These are phyloP conservation scores for Phoenicopterus ruber DNA, from an alignment of 2,113 vertebrate genomes.

Conservation along the genomic window DNA sequence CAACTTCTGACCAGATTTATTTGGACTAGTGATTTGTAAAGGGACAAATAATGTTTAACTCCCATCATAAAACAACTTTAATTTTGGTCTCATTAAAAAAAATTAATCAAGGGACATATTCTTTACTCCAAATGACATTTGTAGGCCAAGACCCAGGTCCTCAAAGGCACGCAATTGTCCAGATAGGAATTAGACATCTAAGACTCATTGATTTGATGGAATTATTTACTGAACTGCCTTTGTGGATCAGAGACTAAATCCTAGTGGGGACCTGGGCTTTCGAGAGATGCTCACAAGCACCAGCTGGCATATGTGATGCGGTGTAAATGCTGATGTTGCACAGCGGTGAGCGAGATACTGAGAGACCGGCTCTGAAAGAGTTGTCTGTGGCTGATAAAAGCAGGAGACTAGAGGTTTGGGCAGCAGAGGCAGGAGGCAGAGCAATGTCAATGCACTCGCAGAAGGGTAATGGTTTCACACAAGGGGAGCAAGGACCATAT, in stretches of 20 bases:
- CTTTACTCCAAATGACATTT: background rate
- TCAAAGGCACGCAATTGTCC: background rate
- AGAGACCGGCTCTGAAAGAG: background rate
- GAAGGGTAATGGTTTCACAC: background rate
- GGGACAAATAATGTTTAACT: constrained; percentile 25
- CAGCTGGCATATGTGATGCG: background rate
- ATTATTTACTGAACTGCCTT: background rate
- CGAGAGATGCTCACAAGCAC: background rate
- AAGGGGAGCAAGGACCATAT: background rate
- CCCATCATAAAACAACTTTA: background rate
- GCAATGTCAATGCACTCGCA: background rate
- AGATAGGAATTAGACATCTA: background rate
- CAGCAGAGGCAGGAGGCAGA: background rate
- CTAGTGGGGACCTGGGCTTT: background rate
- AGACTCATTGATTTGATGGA: background rate
- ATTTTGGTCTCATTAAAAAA: constrained; percentile 10
- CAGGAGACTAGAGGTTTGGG: background rate
- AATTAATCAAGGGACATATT: background rate
- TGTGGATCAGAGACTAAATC: background rate
- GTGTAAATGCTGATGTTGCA: background rate
- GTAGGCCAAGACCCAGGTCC: background rate
- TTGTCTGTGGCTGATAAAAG: background rate
- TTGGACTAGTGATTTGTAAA: constrained; percentile 31
- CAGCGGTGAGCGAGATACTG: background rate
- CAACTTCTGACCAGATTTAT: constrained; percentile 7